Conservation (phyloP, 2,888 invertebrate species). For the Thera obeliscata region DNA sequence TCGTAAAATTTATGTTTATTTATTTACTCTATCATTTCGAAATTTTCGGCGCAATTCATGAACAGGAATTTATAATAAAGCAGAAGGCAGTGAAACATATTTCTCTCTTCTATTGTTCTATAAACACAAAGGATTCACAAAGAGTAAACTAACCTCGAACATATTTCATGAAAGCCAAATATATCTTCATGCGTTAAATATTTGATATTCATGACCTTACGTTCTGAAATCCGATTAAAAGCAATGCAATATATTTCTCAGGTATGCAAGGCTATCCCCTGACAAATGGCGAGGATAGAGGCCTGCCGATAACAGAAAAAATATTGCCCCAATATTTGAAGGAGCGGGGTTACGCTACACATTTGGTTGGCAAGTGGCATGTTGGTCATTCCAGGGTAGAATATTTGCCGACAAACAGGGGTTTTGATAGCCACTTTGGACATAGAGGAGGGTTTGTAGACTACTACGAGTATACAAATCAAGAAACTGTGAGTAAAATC, state of each 20-base stretch:
- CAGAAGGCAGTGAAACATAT: neutral
- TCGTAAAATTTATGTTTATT: neutral
- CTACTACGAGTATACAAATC: conserved; percentile 86
- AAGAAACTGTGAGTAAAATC: conserved; percentile 61
- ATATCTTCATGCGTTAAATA: conserved; percentile 6
- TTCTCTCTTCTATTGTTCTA: neutral
- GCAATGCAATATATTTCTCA: conserved; percentile 42
- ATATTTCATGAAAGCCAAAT: neutral
- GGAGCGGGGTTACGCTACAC: conserved; percentile 88
- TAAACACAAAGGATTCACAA: neutral
- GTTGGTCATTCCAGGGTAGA: conserved; percentile 82
- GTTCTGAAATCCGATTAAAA: conserved; percentile 29
- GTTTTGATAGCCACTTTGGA: conserved; percentile 93
- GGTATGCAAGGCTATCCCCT: conserved; percentile 79
- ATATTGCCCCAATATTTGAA: conserved; percentile 86
- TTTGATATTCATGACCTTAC: conserved; percentile 19
- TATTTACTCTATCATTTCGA: neutral
- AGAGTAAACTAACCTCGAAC: neutral
- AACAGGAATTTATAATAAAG: neutral
- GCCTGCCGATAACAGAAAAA: conserved; percentile 75
- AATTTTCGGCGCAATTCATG: neutral
- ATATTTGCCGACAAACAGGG: conserved; percentile 88
- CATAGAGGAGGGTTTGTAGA: conserved; percentile 93
- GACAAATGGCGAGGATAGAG: conserved; percentile 72
- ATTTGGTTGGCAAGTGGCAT: conserved; percentile 93